A percentile compares a stretch with the other conserved stretches of the same genome.
These are phyloP conservation scores for Folsomia candida DNA, from an alignment of 2,888 invertebrate species.

Conservation along the genomic window DNA sequence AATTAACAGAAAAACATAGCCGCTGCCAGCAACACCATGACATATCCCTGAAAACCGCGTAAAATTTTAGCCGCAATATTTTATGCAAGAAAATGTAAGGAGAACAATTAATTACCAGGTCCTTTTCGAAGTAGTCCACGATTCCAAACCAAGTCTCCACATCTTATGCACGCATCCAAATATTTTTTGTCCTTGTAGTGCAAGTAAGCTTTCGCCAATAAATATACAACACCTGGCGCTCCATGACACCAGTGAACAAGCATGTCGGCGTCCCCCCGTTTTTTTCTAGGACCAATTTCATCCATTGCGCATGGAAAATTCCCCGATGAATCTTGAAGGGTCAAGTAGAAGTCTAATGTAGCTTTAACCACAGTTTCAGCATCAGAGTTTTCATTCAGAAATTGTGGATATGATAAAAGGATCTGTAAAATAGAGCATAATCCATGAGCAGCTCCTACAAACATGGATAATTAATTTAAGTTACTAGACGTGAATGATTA, in stretches of 20 bases:
- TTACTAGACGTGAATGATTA: neutral
- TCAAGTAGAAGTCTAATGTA: constrained; percentile 66
- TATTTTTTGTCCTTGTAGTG: constrained; percentile 72
- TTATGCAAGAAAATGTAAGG: neutral
- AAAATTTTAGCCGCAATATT: neutral
- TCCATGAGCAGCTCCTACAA: constrained; percentile 62
- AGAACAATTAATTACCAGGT: constrained; percentile 62
- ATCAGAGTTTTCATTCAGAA: constrained; percentile 59
- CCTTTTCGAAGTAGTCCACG: constrained; percentile 81
- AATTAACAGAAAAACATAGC: constrained; percentile 73
- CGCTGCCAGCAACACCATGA: constrained; percentile 82
- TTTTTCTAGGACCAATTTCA: constrained; percentile 61
- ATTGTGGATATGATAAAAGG: constrained; percentile 63
- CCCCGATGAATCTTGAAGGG: constrained; percentile 67
- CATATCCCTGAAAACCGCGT: constrained; percentile 64
- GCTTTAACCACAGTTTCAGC: constrained; percentile 63
- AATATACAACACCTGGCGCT: constrained; percentile 65
- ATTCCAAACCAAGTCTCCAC: constrained; percentile 76
- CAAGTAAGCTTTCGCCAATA: constrained; percentile 76
- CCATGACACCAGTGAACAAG: constrained; percentile 39
- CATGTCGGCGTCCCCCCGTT: constrained; percentile 6
- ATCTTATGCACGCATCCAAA: constrained; percentile 65
- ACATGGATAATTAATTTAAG: neutral
- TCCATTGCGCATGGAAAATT: constrained; percentile 75
- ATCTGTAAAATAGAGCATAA: constrained; percentile 66